These are phyloP conservation scores for Prionailurus bengalensis DNA, from an alignment of 2,113 vertebrate species.

Conservation along the genomic window DNA sequence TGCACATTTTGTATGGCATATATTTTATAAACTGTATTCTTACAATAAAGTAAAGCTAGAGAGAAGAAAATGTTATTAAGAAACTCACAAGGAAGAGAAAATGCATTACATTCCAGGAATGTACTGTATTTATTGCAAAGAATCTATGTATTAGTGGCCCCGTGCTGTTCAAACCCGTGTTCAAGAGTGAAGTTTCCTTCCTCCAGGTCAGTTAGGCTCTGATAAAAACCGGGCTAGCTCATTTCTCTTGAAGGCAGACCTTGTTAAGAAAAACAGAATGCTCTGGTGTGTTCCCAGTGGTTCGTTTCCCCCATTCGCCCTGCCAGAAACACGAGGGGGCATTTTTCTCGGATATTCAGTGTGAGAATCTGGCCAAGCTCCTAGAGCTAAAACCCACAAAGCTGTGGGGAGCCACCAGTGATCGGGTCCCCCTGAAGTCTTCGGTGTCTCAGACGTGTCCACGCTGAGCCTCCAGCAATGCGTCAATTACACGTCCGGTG, in stretches of 20 bases:
- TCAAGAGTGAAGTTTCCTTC: not conserved
- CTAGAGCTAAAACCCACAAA: not conserved
- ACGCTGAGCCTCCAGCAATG: not conserved
- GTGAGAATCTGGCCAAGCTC: not conserved
- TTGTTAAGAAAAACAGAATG: not conserved
- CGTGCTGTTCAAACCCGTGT: not conserved
- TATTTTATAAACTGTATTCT: not conserved
- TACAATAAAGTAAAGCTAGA: not conserved
- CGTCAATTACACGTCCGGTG: not conserved
- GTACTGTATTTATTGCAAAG: not conserved
- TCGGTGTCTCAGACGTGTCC: not conserved
- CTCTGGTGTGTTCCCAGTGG: not conserved
- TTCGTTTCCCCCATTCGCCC: not conserved
- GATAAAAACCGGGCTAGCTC: not conserved
- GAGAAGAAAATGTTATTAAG: not conserved
- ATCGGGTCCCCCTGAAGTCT: not conserved
- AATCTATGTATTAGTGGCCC: not conserved
- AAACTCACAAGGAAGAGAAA: not conserved
- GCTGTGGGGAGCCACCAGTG: not conserved
- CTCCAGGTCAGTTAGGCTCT: not conserved
- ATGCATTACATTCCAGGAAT: not conserved
- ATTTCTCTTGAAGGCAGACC: not conserved
- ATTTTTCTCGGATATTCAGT: not conserved
- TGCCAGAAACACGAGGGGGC: not conserved
- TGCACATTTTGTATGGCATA: not conserved